Evolutionary conservation across 2,888 invertebrate species (phyloP).

Genomic region (Ganaspis brasiliensis): DNA sequence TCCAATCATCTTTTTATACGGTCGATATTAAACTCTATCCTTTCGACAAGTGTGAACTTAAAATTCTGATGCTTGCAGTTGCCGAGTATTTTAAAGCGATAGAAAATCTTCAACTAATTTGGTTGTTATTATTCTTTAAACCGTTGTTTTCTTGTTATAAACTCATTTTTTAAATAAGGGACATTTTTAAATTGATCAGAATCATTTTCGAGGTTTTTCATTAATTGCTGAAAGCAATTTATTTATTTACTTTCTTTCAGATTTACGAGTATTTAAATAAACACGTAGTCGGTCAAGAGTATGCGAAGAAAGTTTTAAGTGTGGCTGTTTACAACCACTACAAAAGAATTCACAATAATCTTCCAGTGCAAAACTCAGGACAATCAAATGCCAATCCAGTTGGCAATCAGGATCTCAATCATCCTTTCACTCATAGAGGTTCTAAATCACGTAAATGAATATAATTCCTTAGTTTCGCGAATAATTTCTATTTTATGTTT

Average conservation of each 20-base stretch:
- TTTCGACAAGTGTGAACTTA: too few species aligned
- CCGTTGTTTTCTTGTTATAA: too few species aligned
- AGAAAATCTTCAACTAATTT: too few species aligned
- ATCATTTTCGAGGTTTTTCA: too few species aligned
- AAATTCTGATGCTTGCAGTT: too few species aligned
- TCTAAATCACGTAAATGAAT: conserved; percentile 78
- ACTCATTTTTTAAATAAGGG: too few species aligned
- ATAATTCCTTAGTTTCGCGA: conserved; percentile 56
- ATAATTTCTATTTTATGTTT: background rate
- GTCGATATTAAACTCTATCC: too few species aligned
- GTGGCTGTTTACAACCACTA: conserved; percentile 99
- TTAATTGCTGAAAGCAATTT: too few species aligned
- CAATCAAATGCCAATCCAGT: conserved; percentile 75
- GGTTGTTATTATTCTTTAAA: too few species aligned
- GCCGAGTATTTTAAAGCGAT: too few species aligned
- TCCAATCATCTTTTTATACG: too few species aligned
- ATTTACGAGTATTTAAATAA: conserved; percentile 98
- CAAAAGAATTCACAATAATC: conserved; percentile 97
- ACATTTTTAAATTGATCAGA: too few species aligned
- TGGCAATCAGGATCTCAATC: conserved; percentile 85
- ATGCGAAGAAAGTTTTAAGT: conserved; percentile 98
- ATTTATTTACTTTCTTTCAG: conserved; percentile 81
- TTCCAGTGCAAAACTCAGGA: conserved; percentile 82
- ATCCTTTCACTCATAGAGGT: conserved; percentile 88
- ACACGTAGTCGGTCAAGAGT: conserved; percentile 98